Percentiles rank a stretch among this genome's conserved stretches.
Conservation (phyloP, 2,888 invertebrate species). For the Tenthredo amoena region DNA sequence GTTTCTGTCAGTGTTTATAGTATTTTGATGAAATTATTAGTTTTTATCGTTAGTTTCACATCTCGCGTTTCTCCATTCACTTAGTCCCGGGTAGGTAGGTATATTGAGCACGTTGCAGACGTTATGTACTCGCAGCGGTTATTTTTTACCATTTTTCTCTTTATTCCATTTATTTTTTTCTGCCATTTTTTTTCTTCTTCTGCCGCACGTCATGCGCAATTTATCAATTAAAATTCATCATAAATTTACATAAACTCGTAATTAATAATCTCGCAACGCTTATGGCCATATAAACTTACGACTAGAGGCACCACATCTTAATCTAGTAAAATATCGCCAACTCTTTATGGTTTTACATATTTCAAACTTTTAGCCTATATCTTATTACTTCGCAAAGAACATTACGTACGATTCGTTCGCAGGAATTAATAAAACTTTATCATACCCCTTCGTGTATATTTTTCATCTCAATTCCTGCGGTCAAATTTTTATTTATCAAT, state of each 20-base stretch:
- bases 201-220: background rate
- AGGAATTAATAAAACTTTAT: conserved; percentile 2
- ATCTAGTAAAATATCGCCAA: conserved; percentile 45
- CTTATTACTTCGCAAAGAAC: conserved; percentile 23
- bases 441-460: background rate
- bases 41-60: background rate
- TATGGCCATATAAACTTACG: conserved; percentile 52
- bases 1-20: conserved; percentile 12
- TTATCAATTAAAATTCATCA: conserved; percentile 47
- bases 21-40: conserved; percentile 29
- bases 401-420: background rate
- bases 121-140: background rate
- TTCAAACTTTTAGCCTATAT: conserved; percentile 32
- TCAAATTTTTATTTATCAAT: conserved; percentile 34
- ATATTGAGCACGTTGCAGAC: conserved; percentile 30
- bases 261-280: conserved; percentile 43
- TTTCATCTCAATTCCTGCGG: conserved; percentile 25
- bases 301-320: conserved; percentile 53
- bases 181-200: background rate
- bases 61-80: conserved; percentile 12
- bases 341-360: conserved; percentile 6
- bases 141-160: background rate
- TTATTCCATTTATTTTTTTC: background rate
- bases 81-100: conserved; percentile 16
- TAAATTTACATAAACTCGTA: conserved; percentile 46